Evolutionary conservation across 1,140 invertebrate species (phyloP), one percentile per base, ranked within the genome.

Genomic region (Amphibalanus amphitrite): DNA sequence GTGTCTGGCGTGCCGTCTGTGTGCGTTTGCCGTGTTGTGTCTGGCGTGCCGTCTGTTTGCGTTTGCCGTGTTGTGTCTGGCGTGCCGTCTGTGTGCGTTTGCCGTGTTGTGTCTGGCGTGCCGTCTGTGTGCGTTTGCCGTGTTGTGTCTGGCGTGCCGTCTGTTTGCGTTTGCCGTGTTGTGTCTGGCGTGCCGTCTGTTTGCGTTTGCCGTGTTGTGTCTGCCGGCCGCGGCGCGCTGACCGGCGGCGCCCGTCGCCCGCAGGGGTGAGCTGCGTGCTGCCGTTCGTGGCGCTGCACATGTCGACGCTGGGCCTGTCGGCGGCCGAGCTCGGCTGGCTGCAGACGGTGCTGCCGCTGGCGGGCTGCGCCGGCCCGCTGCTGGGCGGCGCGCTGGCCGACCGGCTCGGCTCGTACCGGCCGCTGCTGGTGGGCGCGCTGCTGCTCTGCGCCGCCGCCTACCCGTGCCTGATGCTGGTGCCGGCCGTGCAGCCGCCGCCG

Each of bases 251-350:
- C 33, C 33, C 15, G 33, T 6, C 33, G 4, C 47, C 83, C 79
- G 38, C 79, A 91, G 90, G 86, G 72, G 80, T 92, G 75, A 87
- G 89, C 73, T 88, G 87, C 75, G 81, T 92, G 67, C 86, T 89
- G 74, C 86, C 90, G 23, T 89, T 89, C 77, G 84, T 92, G 29
- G 84, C 88, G 1, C 80, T 87, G 15, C 89, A 90, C 78, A 91
- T 91, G 82, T 79, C 84, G 70, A 78, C 83, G 38, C 80, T 89
- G 69, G 90, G 89, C 1, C 76, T 93, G 67, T 86, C 85, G 64
- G 81, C 84, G 72, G 82, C 85, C 23, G 88, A 92, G 77, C 84
- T 87, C 23, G 83, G 86, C 10, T 81, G 88, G 25, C 87, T 92
- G 73, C 90, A 88, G 40, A 86, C 88, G 59, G 81, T 90, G 20